Percentiles rank a stretch among this genome's conserved stretches.
These are phyloP conservation scores for Yponomeuta plumbellus DNA, from an alignment of 2,888 invertebrate species.

Conservation along the genomic window DNA sequence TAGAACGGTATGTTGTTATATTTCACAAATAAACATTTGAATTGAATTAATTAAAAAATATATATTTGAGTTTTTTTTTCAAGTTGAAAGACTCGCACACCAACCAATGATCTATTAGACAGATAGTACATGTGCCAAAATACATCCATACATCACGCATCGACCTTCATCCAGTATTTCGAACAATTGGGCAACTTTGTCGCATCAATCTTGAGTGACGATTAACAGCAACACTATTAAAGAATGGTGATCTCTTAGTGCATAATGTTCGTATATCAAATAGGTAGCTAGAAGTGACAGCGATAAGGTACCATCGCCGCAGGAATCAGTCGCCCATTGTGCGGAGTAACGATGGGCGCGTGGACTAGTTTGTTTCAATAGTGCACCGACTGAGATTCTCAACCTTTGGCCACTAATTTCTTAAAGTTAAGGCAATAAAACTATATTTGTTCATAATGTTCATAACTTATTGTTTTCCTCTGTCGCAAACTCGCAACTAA, in stretches of 20 bases:
- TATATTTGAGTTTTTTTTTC: no score
- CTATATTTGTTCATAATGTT: no score
- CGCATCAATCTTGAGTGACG: slow-evolving; percentile 62
- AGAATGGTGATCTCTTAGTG: background rate
- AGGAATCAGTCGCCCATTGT: slow-evolving; percentile 60
- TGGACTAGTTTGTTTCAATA: slow-evolving; percentile 42
- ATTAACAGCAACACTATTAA: slow-evolving; percentile 44
- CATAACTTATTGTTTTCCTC: no score
- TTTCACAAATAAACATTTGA: no score
- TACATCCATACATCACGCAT: slow-evolving; percentile 21
- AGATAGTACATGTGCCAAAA: slow-evolving; percentile 15
- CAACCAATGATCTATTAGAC: background rate
- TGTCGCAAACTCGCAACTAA: no score
- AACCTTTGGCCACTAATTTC: background rate
- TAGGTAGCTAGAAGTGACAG: background rate
- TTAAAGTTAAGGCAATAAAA: no score
- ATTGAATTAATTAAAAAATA: no score
- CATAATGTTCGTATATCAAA: background rate
- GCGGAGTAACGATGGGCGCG: slow-evolving; percentile 27
- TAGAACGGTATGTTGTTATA: no score
- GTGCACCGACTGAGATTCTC: background rate
- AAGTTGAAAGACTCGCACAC: no score
- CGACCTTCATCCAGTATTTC: slow-evolving; percentile 53
- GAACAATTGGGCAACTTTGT: slow-evolving; percentile 45
- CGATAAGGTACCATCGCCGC: slow-evolving; percentile 43